Evolutionary conservation across 2,113 vertebrate species (phyloP), one percentile per base, ranked within the genome.

Genomic region (Prolemur simus): DNA sequence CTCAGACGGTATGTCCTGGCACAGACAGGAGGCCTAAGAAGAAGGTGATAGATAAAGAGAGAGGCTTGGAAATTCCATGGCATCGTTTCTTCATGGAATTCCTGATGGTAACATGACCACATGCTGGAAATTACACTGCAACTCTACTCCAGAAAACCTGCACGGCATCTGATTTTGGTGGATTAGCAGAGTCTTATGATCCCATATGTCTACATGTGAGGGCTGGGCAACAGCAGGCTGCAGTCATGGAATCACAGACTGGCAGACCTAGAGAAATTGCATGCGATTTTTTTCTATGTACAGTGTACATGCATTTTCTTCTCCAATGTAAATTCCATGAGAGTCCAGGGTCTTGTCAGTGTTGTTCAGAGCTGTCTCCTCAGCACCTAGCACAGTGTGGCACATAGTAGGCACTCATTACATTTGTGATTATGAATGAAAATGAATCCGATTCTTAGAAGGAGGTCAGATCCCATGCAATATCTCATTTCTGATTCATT

Each of bases 201-300:
- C 37, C 87, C 39, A 25, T 25, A 29, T 27, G 21, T 49, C 71
- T 37, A 56, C 39, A 32, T 6, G 11, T 37, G 84, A 85, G 37
- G 56, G 85, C 58, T 68, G 66, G 64, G 52, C 32, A 60, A n/a
- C 81, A 73, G 86, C 78, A 95, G 64, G 42, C 3, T 6, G n/a
- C 32, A 49, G 91, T 81, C 92, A 88, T 56, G 58, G 88, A 94
- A 96, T 93, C 42, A 42, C 0, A 90, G 63, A 60, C 47, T 25
- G 9, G 5, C 14, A 49, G 89, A 52, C 25, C 27, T 52, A 71
- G 85, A 86, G 82, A 88, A 94, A 64, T 56, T 8, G 18, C 42
- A 2, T 23, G 1, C 17, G 12, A 23, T 52, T 54, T 89, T 56
- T 89, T 68, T 74, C 76, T 74, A 15, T 11, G 63, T 77, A 10